Percentiles rank a stretch among this genome's conserved stretches.
Conservation (phyloP, 1,140 invertebrate genomes). For the Neodiprion lecontei region DNA sequence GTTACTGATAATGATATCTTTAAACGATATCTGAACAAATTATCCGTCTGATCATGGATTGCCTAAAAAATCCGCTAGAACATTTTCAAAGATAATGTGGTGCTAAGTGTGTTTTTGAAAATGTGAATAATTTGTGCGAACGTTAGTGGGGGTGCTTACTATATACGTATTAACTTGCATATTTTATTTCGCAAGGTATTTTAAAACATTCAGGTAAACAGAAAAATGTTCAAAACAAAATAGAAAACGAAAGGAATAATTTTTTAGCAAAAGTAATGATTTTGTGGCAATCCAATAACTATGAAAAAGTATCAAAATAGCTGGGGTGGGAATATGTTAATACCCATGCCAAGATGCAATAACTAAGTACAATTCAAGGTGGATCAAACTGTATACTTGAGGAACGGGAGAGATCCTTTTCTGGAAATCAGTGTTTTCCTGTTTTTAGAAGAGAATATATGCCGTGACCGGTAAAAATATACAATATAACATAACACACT, state of each 20-base stretch:
- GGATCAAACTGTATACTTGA: conserved; percentile 44
- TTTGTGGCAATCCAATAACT: conserved; percentile 51
- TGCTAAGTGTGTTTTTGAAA: conserved; percentile 50
- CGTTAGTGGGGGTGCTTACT: conserved; percentile 49
- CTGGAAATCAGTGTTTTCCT: conserved; percentile 34
- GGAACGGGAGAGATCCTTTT: conserved; percentile 46
- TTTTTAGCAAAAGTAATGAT: conserved; percentile 17
- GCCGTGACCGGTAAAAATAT: conserved; percentile 30
- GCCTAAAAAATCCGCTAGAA: conserved; percentile 49
- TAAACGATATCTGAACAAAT: conserved; percentile 45
- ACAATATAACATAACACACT: conserved; percentile 20
- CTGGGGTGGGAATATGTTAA: conserved; percentile 11
- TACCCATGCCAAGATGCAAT: conserved; percentile 38
- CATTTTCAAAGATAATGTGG: conserved; percentile 51
- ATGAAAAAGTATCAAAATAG: conserved; percentile 28
- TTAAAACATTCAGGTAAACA: neutral
- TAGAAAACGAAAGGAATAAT: neutral
- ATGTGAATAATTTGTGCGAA: conserved; percentile 46
- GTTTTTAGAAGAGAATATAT: conserved; percentile 36
- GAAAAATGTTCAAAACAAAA: neutral
- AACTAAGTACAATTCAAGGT: conserved; percentile 48
- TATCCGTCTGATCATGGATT: conserved; percentile 55
- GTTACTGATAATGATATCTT: conserved; percentile 50
- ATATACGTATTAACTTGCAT: conserved; percentile 45
- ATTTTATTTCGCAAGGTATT: conserved; percentile 35